Conservation (phyloP, 1,140 invertebrate species). For the Diorhabda elongata region DNA sequence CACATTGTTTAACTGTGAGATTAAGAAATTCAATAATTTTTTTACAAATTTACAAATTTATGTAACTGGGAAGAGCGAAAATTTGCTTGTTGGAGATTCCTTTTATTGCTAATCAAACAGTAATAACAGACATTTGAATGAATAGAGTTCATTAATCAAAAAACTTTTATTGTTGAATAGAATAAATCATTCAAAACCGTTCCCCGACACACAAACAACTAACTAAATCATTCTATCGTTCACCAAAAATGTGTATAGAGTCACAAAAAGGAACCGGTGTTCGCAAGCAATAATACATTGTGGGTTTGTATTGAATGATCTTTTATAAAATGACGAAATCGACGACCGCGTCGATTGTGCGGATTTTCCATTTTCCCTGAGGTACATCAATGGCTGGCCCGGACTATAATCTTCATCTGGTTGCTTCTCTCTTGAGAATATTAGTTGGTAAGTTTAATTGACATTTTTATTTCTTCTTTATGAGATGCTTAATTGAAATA, state of each 20-base stretch:
- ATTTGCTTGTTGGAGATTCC: too few relatives aligned
- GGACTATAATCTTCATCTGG: conserved; percentile 35
- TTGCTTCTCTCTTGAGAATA: conserved; percentile 36
- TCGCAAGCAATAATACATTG: not conserved
- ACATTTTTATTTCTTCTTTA: too few relatives aligned
- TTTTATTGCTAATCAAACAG: too few relatives aligned
- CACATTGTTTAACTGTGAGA: too few relatives aligned
- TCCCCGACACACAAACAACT: not conserved
- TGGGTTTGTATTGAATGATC: conserved; percentile 4
- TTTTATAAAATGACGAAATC: conserved; percentile 17
- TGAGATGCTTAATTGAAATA: too few relatives aligned
- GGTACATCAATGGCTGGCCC: conserved; percentile 27
- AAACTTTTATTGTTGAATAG: too few relatives aligned
- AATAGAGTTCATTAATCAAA: too few relatives aligned
- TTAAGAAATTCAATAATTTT: too few relatives aligned
- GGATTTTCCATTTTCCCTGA: conserved; percentile 16
- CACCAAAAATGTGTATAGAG: conserved; percentile 4
- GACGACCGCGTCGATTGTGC: conserved; percentile 3
- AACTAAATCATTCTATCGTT: not conserved
- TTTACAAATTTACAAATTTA: too few relatives aligned
- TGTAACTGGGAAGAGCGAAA: too few relatives aligned
- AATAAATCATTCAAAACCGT: not conserved
- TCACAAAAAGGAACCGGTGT: not conserved
- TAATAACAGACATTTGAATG: too few relatives aligned
- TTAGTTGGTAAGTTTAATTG: conserved; percentile 34